These are phyloP conservation scores for Strigamia crassipes DNA, from an alignment of 2,888 invertebrate genomes.

Conservation along the genomic window DNA sequence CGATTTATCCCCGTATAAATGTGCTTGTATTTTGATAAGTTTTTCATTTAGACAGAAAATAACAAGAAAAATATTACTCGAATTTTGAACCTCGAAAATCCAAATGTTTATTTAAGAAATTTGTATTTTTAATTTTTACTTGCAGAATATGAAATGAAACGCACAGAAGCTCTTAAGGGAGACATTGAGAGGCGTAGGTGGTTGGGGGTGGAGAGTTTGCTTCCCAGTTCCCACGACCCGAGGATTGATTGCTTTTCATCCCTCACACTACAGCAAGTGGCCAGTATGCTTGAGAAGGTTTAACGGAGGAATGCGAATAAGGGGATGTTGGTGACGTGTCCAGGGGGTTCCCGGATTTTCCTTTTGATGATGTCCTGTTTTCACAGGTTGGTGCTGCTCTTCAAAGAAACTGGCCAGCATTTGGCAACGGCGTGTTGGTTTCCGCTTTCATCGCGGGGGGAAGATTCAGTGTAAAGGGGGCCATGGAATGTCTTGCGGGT, in stretches of 20 bases:
- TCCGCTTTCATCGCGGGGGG: constrained; percentile 34
- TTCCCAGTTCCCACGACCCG: constrained; percentile 35
- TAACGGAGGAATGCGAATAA: constrained; percentile 6
- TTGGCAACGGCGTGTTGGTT: constrained; percentile 25
- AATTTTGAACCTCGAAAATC: neutral
- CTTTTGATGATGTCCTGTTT: constrained; percentile 35
- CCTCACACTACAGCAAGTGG: neutral
- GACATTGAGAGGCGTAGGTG: constrained; percentile 13
- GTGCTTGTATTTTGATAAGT: neutral
- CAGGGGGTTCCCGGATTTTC: neutral
- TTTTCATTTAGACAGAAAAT: neutral
- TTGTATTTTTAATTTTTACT: neutral
- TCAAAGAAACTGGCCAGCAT: neutral
- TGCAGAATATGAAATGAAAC: neutral
- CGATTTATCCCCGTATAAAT: neutral
- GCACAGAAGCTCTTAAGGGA: neutral
- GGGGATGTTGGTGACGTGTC: constrained; percentile 19
- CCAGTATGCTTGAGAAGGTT: constrained; percentile 19
- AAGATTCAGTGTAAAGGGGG: constrained; percentile 4
- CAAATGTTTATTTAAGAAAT: neutral
- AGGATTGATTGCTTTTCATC: constrained; percentile 7
- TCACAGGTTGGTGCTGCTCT: constrained; percentile 37
- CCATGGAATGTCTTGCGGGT: constrained; percentile 12
- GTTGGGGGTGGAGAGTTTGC: constrained; percentile 24
- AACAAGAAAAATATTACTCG: neutral